Conservation (phyloP, 2,113 vertebrate species). For the Regulus satrapa region DNA sequence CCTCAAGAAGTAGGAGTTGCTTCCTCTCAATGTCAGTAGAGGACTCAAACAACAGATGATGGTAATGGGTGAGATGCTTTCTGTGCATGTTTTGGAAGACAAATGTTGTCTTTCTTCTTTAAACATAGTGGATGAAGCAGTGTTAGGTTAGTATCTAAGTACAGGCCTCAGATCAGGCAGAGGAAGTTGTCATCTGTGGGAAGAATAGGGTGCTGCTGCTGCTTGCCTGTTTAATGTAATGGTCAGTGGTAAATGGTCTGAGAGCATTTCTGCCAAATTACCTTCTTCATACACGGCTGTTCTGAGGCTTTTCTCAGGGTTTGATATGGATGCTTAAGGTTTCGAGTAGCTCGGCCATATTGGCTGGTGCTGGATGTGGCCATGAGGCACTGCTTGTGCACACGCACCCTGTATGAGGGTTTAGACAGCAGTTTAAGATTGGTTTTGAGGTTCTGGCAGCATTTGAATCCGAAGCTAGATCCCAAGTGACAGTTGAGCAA, state of each 20-base stretch:
- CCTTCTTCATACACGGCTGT: background rate
- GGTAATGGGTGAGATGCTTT: background rate
- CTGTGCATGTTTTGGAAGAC: background rate
- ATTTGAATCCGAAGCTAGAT: accelerated
- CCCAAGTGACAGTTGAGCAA: background rate
- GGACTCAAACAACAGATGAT: background rate
- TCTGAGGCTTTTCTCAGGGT: background rate
- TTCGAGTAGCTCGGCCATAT: background rate
- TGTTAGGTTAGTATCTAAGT: background rate
- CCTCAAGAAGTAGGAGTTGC: background rate
- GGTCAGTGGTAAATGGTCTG: background rate
- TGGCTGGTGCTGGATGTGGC: background rate
- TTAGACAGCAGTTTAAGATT: background rate
- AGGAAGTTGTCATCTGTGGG: background rate
- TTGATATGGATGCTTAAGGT: background rate
- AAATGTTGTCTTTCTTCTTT: background rate
- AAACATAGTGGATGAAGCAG: background rate
- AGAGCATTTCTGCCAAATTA: background rate
- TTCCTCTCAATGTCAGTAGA: background rate
- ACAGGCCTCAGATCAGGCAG: background rate
- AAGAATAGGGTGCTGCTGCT: background rate
- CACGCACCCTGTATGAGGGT: background rate
- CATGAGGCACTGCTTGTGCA: background rate
- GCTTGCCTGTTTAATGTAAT: background rate
- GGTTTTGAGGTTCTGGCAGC: background rate